Percentiles rank a stretch among this genome's conserved stretches.
These are phyloP conservation scores for Amblyteles armatorius DNA, from an alignment of 2,888 invertebrate species.

Conservation along the genomic window DNA sequence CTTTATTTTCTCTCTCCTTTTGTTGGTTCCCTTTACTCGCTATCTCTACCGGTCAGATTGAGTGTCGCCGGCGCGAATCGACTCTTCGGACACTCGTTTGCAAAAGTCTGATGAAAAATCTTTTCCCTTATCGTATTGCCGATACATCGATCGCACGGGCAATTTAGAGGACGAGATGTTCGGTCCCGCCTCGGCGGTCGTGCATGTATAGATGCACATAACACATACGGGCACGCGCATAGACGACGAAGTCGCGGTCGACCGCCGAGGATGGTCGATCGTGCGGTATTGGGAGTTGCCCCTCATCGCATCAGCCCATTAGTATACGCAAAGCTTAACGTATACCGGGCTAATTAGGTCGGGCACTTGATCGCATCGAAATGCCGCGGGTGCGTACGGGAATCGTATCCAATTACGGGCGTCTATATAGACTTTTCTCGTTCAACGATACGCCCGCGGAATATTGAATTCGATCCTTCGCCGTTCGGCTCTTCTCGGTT, in stretches of 20 bases:
- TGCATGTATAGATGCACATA: neutral
- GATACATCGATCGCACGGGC: constrained; percentile 18
- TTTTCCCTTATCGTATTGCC: neutral
- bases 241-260: constrained; percentile 41
- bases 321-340: constrained; percentile 44
- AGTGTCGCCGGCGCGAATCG: constrained; percentile 6
- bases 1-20: neutral
- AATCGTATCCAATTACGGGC: neutral
- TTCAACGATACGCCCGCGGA: constrained; percentile 13
- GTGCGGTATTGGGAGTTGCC: constrained; percentile 47
- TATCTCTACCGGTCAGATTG: neutral
- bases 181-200: neutral
- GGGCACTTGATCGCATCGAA: constrained; percentile 53
- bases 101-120: constrained; percentile 1
- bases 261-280: constrained; percentile 32
- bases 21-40: neutral
- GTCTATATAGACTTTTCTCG: neutral
- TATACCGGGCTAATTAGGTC: constrained; percentile 53
- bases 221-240: too few relatives aligned
- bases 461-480: neutral
- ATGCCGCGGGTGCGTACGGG: constrained; percentile 25
- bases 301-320: constrained; percentile 44
- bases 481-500: neutral
- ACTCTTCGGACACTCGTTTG: neutral
- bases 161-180: constrained; percentile 15